Evolutionary conservation across 1,140 invertebrate species (phyloP), one percentile per base, ranked within the genome.

Genomic region (Magallana gigas): DNA sequence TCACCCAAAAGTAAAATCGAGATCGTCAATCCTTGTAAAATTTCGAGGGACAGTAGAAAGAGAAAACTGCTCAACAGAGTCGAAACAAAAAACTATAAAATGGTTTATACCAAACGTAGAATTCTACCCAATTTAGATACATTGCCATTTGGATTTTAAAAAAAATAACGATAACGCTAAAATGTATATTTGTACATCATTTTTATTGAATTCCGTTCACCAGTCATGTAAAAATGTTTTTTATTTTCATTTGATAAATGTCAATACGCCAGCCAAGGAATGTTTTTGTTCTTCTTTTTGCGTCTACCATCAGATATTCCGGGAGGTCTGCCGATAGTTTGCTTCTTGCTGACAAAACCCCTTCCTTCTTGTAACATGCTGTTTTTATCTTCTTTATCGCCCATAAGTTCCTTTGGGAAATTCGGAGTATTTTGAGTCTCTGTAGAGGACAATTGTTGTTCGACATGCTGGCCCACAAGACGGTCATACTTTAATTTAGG

Each of bases 31-130:
- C 23, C 71, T 68, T 56, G 36, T 80, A 86, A 90, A 58, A 88
- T 88, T 85, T 82, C 71, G 8, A 84, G 89, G 29, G 48, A 85
- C 16, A 71, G 56, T 18, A 57, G 84, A 68, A 83, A 83, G 58
- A 11, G 87, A n/a, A 85, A 83, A 56, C 56, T 88, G 16, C 76
- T 81, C 18, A 83, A 81, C 71, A 80, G 82, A 57, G 57, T 57
- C 18, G 88, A 88, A 57, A 48, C 83, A 18, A 88, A 88, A 84
- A 36, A 86, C 58, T 88, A 84, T 84, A 83, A 86, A 84, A 86
- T 88, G 62, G 85, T 86, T 23, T 88, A 88, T 36, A 88, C 85
- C 1, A 88, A 88, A 68, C 58, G 88, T 57, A 48, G 64, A 76
- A 48, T 88, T 36, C n/a, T 88, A 64, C 29, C 68, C n/a, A 59